A percentile compares a stretch with the other conserved stretches of the same genome.
Evolutionary conservation across 2,797 vertebrate genomes (phyloP).

Genomic region (Paedocypris micromegethes): DNA sequence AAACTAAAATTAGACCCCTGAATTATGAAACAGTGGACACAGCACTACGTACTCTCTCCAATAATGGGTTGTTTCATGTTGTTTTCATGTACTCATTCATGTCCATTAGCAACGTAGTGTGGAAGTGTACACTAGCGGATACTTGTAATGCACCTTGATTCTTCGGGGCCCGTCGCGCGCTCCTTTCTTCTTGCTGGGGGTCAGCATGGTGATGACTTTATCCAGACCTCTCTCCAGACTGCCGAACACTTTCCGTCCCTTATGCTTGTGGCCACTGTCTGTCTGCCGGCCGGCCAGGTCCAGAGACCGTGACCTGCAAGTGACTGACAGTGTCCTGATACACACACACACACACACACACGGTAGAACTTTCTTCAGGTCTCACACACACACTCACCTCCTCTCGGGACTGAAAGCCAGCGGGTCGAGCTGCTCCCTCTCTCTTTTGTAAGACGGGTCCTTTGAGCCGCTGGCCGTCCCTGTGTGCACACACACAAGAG

Average conservation of each 20-base stretch:
- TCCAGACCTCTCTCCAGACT: constrained; percentile 91
- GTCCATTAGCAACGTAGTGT: no score
- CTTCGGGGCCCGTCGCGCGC: constrained; percentile 75
- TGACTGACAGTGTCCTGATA: no score
- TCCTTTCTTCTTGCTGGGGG: constrained; percentile 79
- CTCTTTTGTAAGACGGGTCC: constrained; percentile 61
- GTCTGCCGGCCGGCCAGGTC: constrained; percentile 72
- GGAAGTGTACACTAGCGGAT: no score
- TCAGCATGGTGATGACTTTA: constrained; percentile 91
- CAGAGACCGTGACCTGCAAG: constrained; percentile 76
- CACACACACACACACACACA: no score
- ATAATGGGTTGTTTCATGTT: no score
- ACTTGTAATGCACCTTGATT: constrained; percentile 71
- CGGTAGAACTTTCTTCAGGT: no score
- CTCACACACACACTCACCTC: constrained; percentile 61
- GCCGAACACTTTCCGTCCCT: constrained; percentile 81
- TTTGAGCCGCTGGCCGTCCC: constrained; percentile 57
- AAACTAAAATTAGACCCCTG: no score
- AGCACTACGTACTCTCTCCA: no score
- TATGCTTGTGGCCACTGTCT: constrained; percentile 82
- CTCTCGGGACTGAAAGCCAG: constrained; percentile 77
- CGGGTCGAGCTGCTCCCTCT: constrained; percentile 54
- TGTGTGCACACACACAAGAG: constrained; percentile 53
- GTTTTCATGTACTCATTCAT: no score
- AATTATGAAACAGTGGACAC: no score